Conservation (phyloP, 1,140 invertebrate species). For the Pteromalus puparum region DNA sequence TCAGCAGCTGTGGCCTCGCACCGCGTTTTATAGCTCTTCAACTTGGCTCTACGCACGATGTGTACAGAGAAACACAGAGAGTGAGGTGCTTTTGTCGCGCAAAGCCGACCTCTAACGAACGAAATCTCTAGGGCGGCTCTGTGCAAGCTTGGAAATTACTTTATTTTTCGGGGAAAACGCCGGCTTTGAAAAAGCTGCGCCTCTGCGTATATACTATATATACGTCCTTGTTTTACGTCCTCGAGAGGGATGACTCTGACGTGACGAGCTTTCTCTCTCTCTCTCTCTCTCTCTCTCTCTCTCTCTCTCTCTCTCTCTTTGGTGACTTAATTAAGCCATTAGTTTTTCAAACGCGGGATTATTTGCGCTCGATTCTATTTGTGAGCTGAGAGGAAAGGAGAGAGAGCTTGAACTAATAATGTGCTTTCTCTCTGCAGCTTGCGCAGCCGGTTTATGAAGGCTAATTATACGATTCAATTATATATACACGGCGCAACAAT, state of each 20-base stretch:
- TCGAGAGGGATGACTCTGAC: not conserved
- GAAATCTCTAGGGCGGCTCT: not conserved
- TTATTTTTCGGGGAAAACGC: not conserved
- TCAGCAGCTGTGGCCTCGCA: not conserved
- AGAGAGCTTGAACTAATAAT: not conserved
- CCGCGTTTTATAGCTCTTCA: slow-evolving; percentile 3
- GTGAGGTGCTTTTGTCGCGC: not conserved
- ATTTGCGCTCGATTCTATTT: not conserved
- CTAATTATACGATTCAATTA: not conserved
- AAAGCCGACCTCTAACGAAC: not conserved
- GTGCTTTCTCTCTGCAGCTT: too few relatives aligned
- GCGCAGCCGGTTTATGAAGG: not conserved
- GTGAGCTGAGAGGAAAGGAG: too few relatives aligned
- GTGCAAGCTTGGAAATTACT: not conserved
- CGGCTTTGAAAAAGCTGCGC: not conserved
- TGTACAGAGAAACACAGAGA: not conserved
- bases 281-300: too few relatives aligned
- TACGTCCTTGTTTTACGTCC: not conserved
- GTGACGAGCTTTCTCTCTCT: too few relatives aligned
- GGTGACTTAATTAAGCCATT: not conserved
- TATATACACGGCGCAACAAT: not conserved
- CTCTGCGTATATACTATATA: too few relatives aligned
- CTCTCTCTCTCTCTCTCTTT: not conserved
- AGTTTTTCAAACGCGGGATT: not conserved
- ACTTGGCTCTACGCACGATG: not conserved